These are phyloP conservation scores for Andrena praecox DNA, from an alignment of 2,888 invertebrate genomes.

Conservation along the genomic window DNA sequence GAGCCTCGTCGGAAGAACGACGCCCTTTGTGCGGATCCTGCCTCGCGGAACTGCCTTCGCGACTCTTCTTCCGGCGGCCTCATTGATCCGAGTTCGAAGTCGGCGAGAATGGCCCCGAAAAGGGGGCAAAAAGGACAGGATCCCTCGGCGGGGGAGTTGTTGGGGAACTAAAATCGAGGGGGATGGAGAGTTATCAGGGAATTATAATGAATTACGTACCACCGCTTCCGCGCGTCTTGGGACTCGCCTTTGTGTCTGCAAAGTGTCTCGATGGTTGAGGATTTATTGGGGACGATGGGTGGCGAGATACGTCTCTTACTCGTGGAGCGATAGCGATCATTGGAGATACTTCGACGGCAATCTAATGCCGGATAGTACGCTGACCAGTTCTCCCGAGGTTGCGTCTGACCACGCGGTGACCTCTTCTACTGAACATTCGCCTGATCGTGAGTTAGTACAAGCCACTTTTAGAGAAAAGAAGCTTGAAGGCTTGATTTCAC, in stretches of 20 bases:
- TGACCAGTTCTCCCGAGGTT: no score
- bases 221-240: constrained; percentile 24
- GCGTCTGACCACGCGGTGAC: neutral
- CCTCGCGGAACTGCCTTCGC: constrained; percentile 51
- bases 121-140: constrained; percentile 18
- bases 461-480: no score
- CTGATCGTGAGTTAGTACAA: no score
- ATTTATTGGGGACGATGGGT: neutral
- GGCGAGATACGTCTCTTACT: neutral
- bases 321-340: no score
- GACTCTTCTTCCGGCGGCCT: constrained; percentile 59
- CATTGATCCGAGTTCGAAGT: constrained; percentile 69
- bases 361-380: no score
- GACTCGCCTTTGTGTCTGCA: constrained; percentile 4
- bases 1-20: constrained; percentile 61
- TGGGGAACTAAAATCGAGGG: constrained; percentile 21
- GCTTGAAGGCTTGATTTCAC: no score
- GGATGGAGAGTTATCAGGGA: constrained; percentile 51
- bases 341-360: no score
- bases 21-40: constrained; percentile 62
- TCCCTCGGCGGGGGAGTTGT: neutral
- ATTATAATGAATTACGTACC: constrained; percentile 68
- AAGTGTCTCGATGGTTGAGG: neutral
- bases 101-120: constrained; percentile 21
- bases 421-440: neutral